Conservation (phyloP, 2,797 vertebrate genomes). For the Parauchenoglanis punctatus region DNA sequence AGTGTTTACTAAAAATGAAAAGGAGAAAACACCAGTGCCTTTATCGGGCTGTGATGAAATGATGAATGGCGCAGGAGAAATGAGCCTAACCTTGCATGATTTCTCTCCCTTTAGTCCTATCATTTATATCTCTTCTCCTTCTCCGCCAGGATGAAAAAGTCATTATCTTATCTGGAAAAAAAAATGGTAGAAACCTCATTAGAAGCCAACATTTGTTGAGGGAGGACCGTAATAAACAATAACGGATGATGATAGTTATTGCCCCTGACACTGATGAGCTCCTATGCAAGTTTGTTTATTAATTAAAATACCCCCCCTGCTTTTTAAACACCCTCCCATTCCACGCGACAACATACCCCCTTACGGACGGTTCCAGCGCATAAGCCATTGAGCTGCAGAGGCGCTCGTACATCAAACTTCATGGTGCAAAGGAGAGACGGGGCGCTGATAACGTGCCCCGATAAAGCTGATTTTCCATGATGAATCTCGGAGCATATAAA, state of each 20-base stretch:
- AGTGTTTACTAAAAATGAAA: constrained; percentile 71
- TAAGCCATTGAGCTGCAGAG: constrained; percentile 95
- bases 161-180: constrained; percentile 83
- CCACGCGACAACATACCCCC: constrained; percentile 31
- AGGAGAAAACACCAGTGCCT: constrained; percentile 50
- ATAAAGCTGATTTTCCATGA: constrained; percentile 99
- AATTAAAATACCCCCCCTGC: constrained; percentile 96
- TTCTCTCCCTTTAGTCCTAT: constrained; percentile 73
- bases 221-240: constrained; percentile 98
- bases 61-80: constrained; percentile 64
- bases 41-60: constrained; percentile 67
- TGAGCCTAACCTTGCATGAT: constrained; percentile 60
- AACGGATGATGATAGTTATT: constrained; percentile 98
- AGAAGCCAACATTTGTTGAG: constrained; percentile 97
- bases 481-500: constrained; percentile 99
- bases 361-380: constrained; percentile 67
- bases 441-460: constrained; percentile 95
- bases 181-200: constrained; percentile 97
- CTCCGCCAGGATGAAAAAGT: constrained; percentile 87
- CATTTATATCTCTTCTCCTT: constrained; percentile 68
- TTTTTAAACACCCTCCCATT: constrained; percentile 66
- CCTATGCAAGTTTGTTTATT: constrained; percentile 99
- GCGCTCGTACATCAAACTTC: constrained; percentile 99
- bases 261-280: constrained; percentile 99
- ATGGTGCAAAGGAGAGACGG: constrained; percentile 89